Conservation (phyloP, 2,888 invertebrate genomes). For the Catocala sponsa region DNA sequence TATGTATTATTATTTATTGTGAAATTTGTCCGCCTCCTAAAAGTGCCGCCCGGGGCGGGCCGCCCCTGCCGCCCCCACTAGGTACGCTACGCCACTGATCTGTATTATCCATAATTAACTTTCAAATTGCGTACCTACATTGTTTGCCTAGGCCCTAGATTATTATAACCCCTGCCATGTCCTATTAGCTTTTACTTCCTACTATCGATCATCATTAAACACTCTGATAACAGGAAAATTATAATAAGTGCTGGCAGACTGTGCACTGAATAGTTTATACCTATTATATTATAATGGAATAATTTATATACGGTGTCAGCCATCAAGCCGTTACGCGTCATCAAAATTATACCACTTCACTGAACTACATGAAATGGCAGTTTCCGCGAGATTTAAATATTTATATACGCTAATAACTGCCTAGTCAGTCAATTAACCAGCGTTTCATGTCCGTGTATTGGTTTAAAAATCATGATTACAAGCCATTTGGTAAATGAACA, state of each 20-base stretch:
- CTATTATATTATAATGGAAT: no score
- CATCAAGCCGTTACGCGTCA: conserved; percentile 9
- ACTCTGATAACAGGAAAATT: conserved; percentile 43
- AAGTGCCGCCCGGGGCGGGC: no score
- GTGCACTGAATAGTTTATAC: background rate
- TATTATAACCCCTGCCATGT: conserved; percentile 26
- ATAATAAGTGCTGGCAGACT: conserved; percentile 3
- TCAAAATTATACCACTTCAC: conserved; percentile 13
- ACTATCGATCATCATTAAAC: conserved; percentile 32
- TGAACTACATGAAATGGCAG: conserved; percentile 12
- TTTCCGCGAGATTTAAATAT: conserved; percentile 35
- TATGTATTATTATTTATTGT: no score
- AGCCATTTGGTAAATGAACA: conserved; percentile 26
- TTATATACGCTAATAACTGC: conserved; percentile 18
- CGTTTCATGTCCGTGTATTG: conserved; percentile 19
- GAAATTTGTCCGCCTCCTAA: no score
- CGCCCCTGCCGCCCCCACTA: no score
- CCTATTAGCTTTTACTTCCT: conserved; percentile 41
- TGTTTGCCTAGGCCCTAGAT: conserved; percentile 28
- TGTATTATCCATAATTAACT: no score
- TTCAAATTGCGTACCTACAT: conserved; percentile 11
- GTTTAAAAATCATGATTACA: conserved; percentile 28
- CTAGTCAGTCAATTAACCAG: conserved; percentile 9
- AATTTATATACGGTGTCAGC: background rate
- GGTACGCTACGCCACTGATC: no score